Conservation (phyloP, 2,888 invertebrate species). For the Limulus polyphemus region DNA sequence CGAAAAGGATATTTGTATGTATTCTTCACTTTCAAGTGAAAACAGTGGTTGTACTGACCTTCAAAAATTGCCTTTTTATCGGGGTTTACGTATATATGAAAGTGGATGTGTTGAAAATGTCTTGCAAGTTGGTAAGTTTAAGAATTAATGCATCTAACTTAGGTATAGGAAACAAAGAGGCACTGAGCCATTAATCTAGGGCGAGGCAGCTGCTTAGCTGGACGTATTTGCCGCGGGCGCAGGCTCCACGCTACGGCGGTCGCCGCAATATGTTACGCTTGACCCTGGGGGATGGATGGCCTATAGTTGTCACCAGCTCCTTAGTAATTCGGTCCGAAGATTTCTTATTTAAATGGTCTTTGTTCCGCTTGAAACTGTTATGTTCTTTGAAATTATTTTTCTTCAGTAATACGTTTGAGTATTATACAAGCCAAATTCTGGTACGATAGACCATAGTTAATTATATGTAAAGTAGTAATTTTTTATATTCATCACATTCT, state of each 20-base stretch:
- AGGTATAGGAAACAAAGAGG: too few relatives aligned
- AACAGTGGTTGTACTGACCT: slow-evolving; percentile 47
- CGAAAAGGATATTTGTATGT: slow-evolving; percentile 79
- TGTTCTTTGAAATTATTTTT: too few relatives aligned
- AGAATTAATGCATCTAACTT: neutral
- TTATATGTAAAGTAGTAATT: too few relatives aligned
- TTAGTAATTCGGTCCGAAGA: too few relatives aligned
- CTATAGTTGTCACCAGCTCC: too few relatives aligned
- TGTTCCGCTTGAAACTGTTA: too few relatives aligned
- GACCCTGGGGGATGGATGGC: slow-evolving; percentile 1
- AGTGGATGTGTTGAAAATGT: slow-evolving; percentile 69
- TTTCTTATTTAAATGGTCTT: too few relatives aligned
- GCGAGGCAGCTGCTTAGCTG: slow-evolving; percentile 11
- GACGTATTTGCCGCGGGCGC: slow-evolving; percentile 18
- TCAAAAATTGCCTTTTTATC: slow-evolving; percentile 69
- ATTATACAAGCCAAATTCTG: too few relatives aligned
- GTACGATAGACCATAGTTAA: too few relatives aligned
- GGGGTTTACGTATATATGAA: slow-evolving; percentile 69
- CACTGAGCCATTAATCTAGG: too few relatives aligned
- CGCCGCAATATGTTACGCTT: slow-evolving; percentile 3
- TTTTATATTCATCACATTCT: too few relatives aligned
- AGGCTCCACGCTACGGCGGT: slow-evolving; percentile 11
- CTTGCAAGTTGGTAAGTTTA: slow-evolving; percentile 71
- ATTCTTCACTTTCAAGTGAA: slow-evolving; percentile 58
- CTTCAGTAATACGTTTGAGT: too few relatives aligned